phyloP scores from a whole-genome alignment of 2,113 vertebrate genomes.

The Hyaena hyaena region DNA sequence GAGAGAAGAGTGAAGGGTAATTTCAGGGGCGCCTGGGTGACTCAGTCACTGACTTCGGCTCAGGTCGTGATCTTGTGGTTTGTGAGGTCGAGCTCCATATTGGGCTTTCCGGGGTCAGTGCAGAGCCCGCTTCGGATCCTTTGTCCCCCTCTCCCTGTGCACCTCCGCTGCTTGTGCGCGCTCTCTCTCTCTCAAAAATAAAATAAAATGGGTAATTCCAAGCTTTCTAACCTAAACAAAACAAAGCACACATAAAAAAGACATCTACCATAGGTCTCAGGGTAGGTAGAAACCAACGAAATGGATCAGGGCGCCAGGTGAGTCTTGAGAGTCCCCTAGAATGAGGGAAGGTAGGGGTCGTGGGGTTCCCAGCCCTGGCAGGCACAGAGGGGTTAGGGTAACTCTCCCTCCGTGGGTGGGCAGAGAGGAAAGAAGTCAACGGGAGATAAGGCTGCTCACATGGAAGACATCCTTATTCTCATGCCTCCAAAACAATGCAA shows the following conservation, averaged over 20 bases:
- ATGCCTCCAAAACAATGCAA: constrained; percentile 85
- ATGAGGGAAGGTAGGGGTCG: neutral
- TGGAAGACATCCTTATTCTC: constrained; percentile 87
- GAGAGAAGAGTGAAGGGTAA: neutral
- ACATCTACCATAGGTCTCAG: neutral
- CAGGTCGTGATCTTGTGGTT: no score
- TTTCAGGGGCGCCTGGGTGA: neutral
- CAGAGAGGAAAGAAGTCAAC: constrained; percentile 62
- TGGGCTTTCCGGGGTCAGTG: no score
- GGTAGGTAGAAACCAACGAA: neutral
- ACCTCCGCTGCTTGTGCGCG: no score
- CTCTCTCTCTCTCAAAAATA: no score
- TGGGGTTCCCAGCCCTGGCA: neutral
- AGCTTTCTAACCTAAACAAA: neutral
- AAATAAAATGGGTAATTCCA: neutral
- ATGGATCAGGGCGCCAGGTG: neutral
- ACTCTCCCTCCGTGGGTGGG: neutral
- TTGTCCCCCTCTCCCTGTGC: no score
- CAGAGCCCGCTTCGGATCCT: no score
- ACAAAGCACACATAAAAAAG: neutral
- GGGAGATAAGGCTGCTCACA: constrained; percentile 76
- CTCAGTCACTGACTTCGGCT: no score
- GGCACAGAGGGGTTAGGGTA: neutral
- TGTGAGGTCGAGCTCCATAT: no score
- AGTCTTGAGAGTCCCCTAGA: neutral